Evolutionary conservation across 2,113 vertebrate species (phyloP).

Genomic region (Cyphomyrus plagiostoma): DNA sequence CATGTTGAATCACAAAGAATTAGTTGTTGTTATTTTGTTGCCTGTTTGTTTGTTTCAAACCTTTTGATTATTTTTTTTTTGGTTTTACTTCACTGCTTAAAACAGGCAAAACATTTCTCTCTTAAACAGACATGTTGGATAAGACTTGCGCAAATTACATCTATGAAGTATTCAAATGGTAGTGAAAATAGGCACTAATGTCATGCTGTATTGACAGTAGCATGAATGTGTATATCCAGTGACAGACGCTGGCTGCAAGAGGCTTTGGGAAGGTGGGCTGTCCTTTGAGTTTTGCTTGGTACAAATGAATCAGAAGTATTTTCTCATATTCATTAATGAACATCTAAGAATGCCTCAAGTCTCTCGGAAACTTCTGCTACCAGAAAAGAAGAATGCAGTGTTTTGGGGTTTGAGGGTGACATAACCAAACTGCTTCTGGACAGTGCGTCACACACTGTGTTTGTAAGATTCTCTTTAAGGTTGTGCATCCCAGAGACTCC

Average conservation of each 20-base stretch:
- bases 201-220: neutral
- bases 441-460: neutral
- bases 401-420: neutral
- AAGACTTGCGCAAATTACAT: neutral
- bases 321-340: neutral
- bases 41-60: slow-evolving; percentile 6
- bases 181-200: neutral
- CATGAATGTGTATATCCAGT: neutral
- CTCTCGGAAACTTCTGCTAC: neutral
- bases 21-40: neutral
- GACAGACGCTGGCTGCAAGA: neutral
- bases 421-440: neutral
- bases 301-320: neutral
- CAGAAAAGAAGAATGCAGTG: neutral
- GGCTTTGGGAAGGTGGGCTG: neutral
- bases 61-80: neutral
- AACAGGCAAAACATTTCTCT: neutral
- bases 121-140: neutral
- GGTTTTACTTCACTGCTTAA: neutral
- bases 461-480: neutral
- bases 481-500: neutral
- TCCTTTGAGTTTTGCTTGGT: neutral
- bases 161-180: neutral
- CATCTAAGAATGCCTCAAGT: neutral
- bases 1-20: slow-evolving; percentile 21